These are phyloP conservation scores for Clanis bilineata DNA, from an alignment of 2,888 invertebrate genomes.

Conservation along the genomic window DNA sequence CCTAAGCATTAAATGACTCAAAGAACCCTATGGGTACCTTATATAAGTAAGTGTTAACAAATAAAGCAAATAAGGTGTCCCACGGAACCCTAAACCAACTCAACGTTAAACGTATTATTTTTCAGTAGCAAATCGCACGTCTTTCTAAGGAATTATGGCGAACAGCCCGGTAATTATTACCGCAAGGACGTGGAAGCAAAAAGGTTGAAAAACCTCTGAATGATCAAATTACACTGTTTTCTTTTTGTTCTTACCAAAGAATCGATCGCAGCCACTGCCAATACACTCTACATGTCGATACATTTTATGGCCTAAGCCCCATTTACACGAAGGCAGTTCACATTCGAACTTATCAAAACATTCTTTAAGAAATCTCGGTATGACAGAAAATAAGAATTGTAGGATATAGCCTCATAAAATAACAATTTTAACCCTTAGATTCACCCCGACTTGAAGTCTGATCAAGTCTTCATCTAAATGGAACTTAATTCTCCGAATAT, in stretches of 20 bases:
- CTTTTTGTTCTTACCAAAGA: not conserved
- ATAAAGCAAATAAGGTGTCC: not conserved
- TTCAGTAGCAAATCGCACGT: constrained; percentile 10
- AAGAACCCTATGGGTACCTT: no score
- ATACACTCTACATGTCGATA: no score
- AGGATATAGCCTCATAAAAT: no score
- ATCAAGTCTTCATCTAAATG: no score
- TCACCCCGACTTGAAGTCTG: no score
- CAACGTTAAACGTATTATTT: not conserved
- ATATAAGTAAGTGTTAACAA: not conserved
- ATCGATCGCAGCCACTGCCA: not conserved
- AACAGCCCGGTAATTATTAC: not conserved
- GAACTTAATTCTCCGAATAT: no score
- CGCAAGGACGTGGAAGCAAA: not conserved
- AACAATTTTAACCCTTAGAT: no score
- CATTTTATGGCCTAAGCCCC: not conserved
- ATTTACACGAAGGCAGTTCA: no score
- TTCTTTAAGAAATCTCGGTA: no score
- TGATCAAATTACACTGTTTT: constrained; percentile 8
- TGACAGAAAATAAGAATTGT: no score
- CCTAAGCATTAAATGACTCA: not conserved
- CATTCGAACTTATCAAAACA: no score
- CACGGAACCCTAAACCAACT: not conserved
- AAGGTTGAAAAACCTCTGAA: not conserved
- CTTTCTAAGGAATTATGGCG: not conserved